Evolutionary conservation across 2,888 invertebrate species (phyloP), one percentile per base, ranked within the genome.

Genomic region (Hydroisotoma schaefferi): DNA sequence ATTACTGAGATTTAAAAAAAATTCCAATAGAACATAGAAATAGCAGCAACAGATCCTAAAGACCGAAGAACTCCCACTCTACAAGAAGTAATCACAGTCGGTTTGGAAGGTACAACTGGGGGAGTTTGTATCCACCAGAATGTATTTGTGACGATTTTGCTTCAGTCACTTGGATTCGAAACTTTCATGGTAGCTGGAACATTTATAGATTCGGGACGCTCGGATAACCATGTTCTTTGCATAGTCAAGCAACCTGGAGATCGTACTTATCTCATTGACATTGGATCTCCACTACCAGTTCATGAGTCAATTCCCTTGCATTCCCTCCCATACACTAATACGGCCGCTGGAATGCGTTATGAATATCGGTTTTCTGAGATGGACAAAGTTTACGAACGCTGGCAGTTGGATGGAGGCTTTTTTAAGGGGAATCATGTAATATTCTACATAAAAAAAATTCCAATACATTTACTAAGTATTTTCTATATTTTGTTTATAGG

Each of bases 81-180:
- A 1, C 22, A 55, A 18, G 59, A 59, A 3, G 43, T 65, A 1
- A 46, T 61, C 26, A 28, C 54, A 5, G 48, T 59, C 1, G 56
- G 58, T 29, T 46, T 62, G 3, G 43, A 22, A 28, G 69, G 69
- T 12, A 25, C 27, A 44, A 54, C 27, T 15, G 66, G 67, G 8
- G 69, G 69, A 10, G 55, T 63, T 38, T 70, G 69, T 54, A 60
- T 66, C 2, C 63, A 61, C n/a, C 59, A 64, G 25, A 70, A 70
- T 55, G 20, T 43, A 8, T 65, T 66, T 26, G n/a, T 70, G 2
- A 38, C 59, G 20, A 18, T 59, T 2, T 25, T 66, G 2, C 61
- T 70, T 1, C 29, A 61, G 20, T 49, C 59, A 2, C 33, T 70
- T 18, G 66, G 64, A 3, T 70, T 64, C 40, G 49, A 65, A 15